These are phyloP conservation scores for Sturnira hondurensis DNA, from an alignment of 2,113 vertebrate species.

Conservation along the genomic window DNA sequence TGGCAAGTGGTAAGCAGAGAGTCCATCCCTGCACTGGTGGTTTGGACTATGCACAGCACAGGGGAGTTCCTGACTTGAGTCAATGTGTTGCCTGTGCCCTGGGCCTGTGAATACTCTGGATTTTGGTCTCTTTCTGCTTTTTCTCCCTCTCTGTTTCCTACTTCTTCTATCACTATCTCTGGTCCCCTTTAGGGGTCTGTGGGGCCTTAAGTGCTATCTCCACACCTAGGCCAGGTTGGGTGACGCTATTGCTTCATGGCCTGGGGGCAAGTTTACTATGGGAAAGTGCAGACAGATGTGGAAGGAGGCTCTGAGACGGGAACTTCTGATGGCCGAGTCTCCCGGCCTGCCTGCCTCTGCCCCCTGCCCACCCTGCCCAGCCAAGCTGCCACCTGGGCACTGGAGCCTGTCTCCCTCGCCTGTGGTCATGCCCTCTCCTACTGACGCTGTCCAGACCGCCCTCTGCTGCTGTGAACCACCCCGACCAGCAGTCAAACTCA, in stretches of 20 bases:
- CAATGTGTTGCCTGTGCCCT: neutral
- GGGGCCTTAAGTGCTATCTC: neutral
- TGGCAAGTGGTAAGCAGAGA: neutral
- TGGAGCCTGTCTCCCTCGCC: neutral
- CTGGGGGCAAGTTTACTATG: neutral
- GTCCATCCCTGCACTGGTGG: neutral
- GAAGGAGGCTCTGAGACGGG: neutral
- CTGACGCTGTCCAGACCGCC: accelerated
- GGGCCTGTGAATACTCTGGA: neutral
- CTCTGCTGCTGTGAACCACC: neutral
- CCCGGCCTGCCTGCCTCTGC: neutral
- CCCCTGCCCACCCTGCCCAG: neutral
- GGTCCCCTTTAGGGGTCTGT: neutral
- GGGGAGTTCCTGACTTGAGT: neutral
- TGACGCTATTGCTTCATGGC: neutral
- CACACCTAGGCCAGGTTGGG: neutral
- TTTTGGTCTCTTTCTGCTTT: neutral
- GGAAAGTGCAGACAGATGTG: neutral
- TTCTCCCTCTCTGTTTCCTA: neutral
- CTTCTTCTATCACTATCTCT: neutral
- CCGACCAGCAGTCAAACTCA: neutral
- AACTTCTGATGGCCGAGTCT: neutral
- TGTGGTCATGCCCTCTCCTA: neutral
- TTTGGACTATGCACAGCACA: neutral
- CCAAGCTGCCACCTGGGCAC: neutral